These are phyloP conservation scores for Chironomus striatipennis DNA, from an alignment of 1,140 invertebrate genomes.

Conservation along the genomic window DNA sequence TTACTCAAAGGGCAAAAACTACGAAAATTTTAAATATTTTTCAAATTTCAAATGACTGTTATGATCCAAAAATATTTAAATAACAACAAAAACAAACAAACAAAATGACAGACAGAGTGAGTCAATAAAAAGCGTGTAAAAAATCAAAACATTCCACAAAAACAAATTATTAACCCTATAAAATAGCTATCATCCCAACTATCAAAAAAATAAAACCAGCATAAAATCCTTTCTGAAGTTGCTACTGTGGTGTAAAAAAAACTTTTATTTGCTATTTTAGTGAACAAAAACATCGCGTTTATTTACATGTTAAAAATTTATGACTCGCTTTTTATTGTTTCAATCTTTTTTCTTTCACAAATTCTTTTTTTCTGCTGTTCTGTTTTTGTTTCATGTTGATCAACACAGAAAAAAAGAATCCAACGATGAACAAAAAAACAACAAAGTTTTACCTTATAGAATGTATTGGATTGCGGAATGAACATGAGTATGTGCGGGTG, in stretches of 20 bases:
- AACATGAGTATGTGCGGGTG: neutral
- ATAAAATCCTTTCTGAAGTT: neutral
- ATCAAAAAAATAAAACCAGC: neutral
- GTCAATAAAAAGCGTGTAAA: too few species aligned
- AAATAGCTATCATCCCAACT: too few species aligned
- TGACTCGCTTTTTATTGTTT: slow-evolving; percentile 8
- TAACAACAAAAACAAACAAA: too few species aligned
- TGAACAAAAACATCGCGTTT: neutral
- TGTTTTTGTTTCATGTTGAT: too few species aligned
- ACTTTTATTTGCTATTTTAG: slow-evolving; percentile 14
- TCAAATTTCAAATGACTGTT: too few species aligned
- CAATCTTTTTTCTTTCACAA: neutral
- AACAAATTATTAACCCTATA: too few species aligned
- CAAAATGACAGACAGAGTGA: too few species aligned
- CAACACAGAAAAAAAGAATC: too few species aligned
- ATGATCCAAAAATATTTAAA: too few species aligned
- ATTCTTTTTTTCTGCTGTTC: neutral
- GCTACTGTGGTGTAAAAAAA: slow-evolving; percentile 2
- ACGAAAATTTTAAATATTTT: too few species aligned
- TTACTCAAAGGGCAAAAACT: too few species aligned
- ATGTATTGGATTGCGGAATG: neutral
- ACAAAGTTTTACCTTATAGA: neutral
- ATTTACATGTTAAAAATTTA: slow-evolving; percentile 15
- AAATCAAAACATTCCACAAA: neutral
- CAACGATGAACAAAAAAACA: too few species aligned